phyloP scores from a whole-genome alignment of 2,113 vertebrate species.

The Rhagologus leucostigma region DNA sequence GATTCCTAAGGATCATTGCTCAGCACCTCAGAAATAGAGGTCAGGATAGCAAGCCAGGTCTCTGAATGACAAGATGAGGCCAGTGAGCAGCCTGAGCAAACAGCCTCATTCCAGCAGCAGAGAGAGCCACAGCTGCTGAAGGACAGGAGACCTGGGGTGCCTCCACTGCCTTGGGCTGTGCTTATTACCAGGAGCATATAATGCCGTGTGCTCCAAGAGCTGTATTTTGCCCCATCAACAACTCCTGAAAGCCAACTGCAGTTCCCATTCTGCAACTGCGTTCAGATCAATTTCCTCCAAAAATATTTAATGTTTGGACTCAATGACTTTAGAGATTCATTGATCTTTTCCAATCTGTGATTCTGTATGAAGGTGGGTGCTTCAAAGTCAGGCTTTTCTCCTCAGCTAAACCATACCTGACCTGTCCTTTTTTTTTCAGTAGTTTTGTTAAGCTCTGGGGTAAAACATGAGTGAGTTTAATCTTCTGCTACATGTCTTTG shows the following conservation, averaged over 20 bases:
- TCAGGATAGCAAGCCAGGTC: neutral
- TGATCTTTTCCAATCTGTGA: neutral
- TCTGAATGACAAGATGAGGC: neutral
- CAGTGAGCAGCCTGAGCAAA: neutral
- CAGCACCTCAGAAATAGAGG: neutral
- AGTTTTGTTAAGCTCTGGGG: neutral
- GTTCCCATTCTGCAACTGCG: neutral
- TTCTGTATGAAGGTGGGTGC: neutral
- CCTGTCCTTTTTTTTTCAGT: neutral
- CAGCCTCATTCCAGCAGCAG: neutral
- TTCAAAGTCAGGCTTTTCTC: neutral
- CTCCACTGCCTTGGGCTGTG: accelerated
- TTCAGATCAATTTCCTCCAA: neutral
- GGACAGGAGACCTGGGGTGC: neutral
- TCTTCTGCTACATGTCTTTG: neutral
- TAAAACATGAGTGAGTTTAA: accelerated
- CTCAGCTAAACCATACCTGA: neutral
- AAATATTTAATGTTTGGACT: neutral
- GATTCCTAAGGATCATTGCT: neutral
- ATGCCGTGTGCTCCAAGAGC: neutral
- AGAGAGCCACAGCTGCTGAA: neutral
- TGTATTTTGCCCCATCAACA: neutral
- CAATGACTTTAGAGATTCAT: neutral
- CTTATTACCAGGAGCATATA: neutral
- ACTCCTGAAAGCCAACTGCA: neutral